A percentile compares a stretch with the other conserved stretches of the same genome.
Evolutionary conservation across 2,888 invertebrate genomes (phyloP).

Genomic region (Dryococelus australis): DNA sequence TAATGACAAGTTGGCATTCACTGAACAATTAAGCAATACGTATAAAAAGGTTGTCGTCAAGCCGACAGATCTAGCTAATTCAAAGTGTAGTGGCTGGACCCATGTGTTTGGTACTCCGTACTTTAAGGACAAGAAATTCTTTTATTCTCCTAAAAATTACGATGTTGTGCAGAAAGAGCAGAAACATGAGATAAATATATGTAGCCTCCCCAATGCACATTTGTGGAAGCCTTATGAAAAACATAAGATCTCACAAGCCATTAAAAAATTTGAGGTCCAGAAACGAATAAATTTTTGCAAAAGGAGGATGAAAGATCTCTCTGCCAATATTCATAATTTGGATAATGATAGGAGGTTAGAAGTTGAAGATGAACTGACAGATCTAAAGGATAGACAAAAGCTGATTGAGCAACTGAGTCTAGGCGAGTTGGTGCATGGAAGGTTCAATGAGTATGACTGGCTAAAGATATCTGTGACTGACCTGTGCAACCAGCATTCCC

Average conservation of each 20-base stretch:
- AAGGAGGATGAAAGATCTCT: not conserved
- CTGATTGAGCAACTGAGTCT: not conserved
- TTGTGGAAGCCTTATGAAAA: conserved; percentile 4
- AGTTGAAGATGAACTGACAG: not conserved
- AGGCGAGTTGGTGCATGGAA: not conserved
- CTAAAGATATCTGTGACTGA: conserved; percentile 31
- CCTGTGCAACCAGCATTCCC: not conserved
- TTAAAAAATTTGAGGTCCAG: not conserved
- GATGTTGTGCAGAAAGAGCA: not conserved
- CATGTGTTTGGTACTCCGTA: conserved; percentile 5
- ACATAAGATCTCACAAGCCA: not conserved
- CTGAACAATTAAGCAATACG: not conserved
- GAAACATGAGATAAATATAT: not conserved
- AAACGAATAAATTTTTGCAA: not conserved
- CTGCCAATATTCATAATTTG: not conserved
- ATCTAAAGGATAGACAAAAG: not conserved
- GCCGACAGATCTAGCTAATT: not conserved
- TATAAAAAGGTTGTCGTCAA: not conserved
- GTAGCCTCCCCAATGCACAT: not conserved
- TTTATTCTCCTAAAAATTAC: not conserved
- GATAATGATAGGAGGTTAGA: not conserved
- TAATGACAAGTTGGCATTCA: not conserved
- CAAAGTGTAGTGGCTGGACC: not conserved
- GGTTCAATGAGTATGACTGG: conserved; percentile 33
- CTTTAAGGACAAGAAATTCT: conserved; percentile 12